Conservation (phyloP, 2,113 vertebrate species). For the Leuciscus idus region DNA sequence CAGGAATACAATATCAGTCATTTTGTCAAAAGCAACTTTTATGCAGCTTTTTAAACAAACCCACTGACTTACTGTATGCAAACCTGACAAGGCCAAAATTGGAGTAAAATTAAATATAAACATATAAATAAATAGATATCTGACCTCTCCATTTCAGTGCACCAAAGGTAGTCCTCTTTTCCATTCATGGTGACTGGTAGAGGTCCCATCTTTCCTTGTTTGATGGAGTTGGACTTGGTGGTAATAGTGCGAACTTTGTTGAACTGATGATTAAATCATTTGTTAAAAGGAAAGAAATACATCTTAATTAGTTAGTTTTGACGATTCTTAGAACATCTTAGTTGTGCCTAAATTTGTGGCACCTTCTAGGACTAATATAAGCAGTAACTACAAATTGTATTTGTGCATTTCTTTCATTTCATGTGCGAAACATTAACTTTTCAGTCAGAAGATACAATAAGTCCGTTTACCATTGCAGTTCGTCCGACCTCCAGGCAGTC, state of each 20-base stretch:
- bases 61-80: neutral
- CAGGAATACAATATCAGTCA: neutral
- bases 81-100: neutral
- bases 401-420: neutral
- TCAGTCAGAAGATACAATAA: slow-evolving; percentile 44
- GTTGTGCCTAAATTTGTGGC: neutral
- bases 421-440: neutral
- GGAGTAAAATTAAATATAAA: neutral
- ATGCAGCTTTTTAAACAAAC: neutral
- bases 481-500: slow-evolving; percentile 86
- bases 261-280: slow-evolving; percentile 72
- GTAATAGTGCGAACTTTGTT: slow-evolving; percentile 90
- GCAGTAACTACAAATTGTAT: neutral
- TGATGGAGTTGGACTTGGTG: slow-evolving; percentile 85
- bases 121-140: neutral
- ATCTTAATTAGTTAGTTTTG: neutral
- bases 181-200: slow-evolving; percentile 87
- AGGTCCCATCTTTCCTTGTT: slow-evolving; percentile 82
- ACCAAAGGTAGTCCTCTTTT: slow-evolving; percentile 89
- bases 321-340: neutral
- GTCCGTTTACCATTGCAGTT: slow-evolving; percentile 76
- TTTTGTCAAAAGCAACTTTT: neutral
- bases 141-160: slow-evolving; percentile 88
- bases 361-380: neutral
- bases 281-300: neutral